Conservation (phyloP, 2,797 vertebrate genomes). For the Phrynocephalus vlangalii region DNA sequence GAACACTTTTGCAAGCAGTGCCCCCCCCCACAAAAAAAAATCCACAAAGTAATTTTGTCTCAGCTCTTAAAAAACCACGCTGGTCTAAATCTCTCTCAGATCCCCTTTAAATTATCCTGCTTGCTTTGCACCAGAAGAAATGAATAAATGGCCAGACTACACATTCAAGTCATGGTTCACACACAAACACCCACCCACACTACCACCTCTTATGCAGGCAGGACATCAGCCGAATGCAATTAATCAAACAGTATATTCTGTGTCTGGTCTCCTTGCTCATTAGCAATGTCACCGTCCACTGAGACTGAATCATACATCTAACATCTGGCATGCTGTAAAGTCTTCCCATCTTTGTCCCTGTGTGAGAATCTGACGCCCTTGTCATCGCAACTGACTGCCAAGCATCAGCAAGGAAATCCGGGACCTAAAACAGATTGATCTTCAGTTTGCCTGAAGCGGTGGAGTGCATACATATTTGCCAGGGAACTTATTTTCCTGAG, state of each 20-base stretch:
- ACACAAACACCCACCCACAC: too few relatives aligned
- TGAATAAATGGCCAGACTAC: slow-evolving; percentile 51
- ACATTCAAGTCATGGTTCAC: slow-evolving; percentile 35
- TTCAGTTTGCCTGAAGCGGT: slow-evolving; percentile 60
- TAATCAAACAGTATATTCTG: slow-evolving; percentile 50
- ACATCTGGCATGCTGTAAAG: slow-evolving; percentile 56
- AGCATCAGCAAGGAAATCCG: slow-evolving; percentile 50
- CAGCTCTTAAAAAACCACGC: neutral
- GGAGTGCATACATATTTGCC: slow-evolving; percentile 8
- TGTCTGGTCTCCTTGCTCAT: slow-evolving; percentile 40
- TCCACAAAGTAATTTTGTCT: neutral
- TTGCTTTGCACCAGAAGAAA: slow-evolving; percentile 41
- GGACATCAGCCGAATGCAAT: slow-evolving; percentile 43
- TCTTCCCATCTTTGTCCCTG: slow-evolving; percentile 48
- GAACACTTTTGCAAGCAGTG: neutral
- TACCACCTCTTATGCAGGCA: slow-evolving; percentile 34
- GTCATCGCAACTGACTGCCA: neutral
- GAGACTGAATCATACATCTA: slow-evolving; percentile 30
- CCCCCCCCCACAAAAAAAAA: too few relatives aligned
- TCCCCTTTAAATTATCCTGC: slow-evolving; percentile 22
- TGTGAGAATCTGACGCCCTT: slow-evolving; percentile 37
- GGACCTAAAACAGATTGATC: slow-evolving; percentile 61
- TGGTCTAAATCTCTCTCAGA: neutral
- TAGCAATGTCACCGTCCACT: slow-evolving; percentile 35
- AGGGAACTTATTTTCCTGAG: neutral